Evolutionary conservation across 2,797 vertebrate genomes (phyloP).

Genomic region (Centropyge bicolor): DNA sequence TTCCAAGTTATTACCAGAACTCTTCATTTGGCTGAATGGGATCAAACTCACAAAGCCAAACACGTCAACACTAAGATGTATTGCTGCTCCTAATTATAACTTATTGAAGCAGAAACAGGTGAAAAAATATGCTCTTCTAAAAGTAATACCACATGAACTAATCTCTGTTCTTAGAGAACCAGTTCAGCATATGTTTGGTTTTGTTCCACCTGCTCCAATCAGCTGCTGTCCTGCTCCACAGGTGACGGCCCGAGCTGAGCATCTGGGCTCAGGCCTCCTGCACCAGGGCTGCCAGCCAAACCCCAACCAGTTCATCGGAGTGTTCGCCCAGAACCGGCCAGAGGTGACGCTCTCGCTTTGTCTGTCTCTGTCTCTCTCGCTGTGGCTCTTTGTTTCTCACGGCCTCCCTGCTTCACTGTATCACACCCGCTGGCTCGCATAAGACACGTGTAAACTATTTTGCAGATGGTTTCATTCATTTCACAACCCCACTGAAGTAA

Average conservation of each 20-base stretch:
- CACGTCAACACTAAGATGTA: not conserved
- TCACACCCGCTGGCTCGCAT: not conserved
- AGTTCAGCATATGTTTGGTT: not conserved
- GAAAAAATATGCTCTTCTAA: too few relatives aligned
- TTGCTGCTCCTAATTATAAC: not conserved
- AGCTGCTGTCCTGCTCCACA: slow-evolving; percentile 56
- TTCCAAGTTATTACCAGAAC: not conserved
- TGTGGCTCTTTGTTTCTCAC: slow-evolving; percentile 1
- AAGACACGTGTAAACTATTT: not conserved
- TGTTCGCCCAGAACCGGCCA: slow-evolving; percentile 98
- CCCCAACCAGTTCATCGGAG: slow-evolving; percentile 93
- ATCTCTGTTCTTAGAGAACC: too few relatives aligned
- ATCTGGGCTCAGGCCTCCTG: slow-evolving; percentile 95
- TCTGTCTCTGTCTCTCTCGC: not conserved
- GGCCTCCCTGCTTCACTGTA: not conserved
- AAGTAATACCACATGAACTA: not conserved
- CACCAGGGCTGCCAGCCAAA: slow-evolving; percentile 91
- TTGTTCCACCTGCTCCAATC: not conserved
- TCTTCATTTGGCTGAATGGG: not conserved
- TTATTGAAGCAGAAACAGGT: too few relatives aligned
- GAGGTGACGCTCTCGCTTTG: slow-evolving; percentile 86
- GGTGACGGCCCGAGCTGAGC: slow-evolving; percentile 93
- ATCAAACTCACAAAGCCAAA: not conserved
- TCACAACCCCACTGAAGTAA: not conserved
- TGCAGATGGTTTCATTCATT: slow-evolving; percentile 3